Evolutionary conservation across 2,797 vertebrate genomes (phyloP).

Genomic region (Microctenopoma stevenorrisi): DNA sequence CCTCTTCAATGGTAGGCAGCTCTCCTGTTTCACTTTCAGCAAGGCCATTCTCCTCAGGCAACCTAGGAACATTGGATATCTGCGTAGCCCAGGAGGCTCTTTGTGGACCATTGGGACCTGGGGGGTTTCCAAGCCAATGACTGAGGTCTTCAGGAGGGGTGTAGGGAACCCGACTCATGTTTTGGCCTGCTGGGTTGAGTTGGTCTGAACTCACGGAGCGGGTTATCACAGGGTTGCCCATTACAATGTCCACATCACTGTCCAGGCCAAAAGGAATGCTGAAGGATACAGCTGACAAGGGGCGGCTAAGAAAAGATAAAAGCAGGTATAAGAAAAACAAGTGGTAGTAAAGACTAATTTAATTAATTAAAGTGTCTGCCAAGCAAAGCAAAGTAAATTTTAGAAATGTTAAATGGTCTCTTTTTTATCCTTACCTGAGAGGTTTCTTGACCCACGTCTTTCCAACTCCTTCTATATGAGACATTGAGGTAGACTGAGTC

Average conservation of each 20-base stretch:
- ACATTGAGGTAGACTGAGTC: slow-evolving; percentile 93
- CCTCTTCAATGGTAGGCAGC: slow-evolving; percentile 93
- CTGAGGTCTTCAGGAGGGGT: slow-evolving; percentile 77
- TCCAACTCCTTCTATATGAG: slow-evolving; percentile 91
- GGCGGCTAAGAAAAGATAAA: slow-evolving; percentile 68
- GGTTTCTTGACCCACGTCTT: slow-evolving; percentile 91
- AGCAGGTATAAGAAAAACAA: slow-evolving; percentile 44
- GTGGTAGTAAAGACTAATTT: slow-evolving; percentile 15
- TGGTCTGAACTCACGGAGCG: slow-evolving; percentile 93
- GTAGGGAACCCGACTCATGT: slow-evolving; percentile 62
- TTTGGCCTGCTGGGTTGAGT: slow-evolving; percentile 80
- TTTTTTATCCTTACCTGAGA: slow-evolving; percentile 81
- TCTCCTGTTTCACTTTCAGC: slow-evolving; percentile 79
- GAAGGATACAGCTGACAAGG: slow-evolving; percentile 92
- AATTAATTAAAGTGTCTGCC: too few relatives aligned
- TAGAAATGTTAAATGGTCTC: slow-evolving; percentile 2
- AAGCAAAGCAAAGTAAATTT: too few relatives aligned
- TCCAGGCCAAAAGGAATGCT: slow-evolving; percentile 96
- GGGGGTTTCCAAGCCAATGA: slow-evolving; percentile 68
- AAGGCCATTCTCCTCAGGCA: slow-evolving; percentile 83
- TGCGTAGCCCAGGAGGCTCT: slow-evolving; percentile 84
- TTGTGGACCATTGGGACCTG: slow-evolving; percentile 75
- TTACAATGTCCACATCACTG: slow-evolving; percentile 94
- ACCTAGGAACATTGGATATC: slow-evolving; percentile 63
- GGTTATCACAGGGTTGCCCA: slow-evolving; percentile 92